A percentile compares a stretch with the other conserved stretches of the same genome.
phyloP scores from a whole-genome alignment of 2,888 invertebrate species.

The Daptonema setosum region DNA sequence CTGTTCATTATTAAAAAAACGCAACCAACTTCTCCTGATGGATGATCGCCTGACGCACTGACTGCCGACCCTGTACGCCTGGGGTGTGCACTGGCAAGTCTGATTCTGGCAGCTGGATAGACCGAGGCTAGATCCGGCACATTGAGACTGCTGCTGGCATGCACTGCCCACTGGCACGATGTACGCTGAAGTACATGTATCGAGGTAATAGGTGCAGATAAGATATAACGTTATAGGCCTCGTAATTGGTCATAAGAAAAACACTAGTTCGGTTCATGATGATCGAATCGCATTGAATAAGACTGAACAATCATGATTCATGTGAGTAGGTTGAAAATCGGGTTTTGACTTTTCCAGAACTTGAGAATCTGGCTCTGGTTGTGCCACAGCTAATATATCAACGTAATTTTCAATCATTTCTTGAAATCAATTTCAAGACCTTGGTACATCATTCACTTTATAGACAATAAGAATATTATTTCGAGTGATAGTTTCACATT shows the following conservation, averaged over 20 bases:
- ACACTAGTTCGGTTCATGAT: too few relatives aligned
- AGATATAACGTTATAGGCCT: too few relatives aligned
- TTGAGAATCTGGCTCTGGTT: neutral
- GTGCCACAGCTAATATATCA: too few relatives aligned
- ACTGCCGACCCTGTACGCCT: conserved; percentile 16
- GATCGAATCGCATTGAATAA: neutral
- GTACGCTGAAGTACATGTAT: neutral
- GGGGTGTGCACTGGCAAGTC: conserved; percentile 17
- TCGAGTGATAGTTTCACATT: too few relatives aligned
- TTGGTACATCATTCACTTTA: too few relatives aligned
- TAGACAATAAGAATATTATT: too few relatives aligned
- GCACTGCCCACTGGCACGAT: conserved; percentile 11
- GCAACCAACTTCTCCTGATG: too few relatives aligned
- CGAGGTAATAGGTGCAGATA: too few relatives aligned
- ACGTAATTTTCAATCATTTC: too few relatives aligned
- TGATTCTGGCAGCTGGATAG: conserved; percentile 15
- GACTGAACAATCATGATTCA: neutral
- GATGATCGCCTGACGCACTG: conserved; percentile 14
- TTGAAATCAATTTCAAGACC: too few relatives aligned
- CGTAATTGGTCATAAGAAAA: too few relatives aligned
- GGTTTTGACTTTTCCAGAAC: neutral
- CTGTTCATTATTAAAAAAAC: too few relatives aligned
- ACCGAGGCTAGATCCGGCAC: conserved; percentile 15
- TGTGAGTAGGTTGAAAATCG: neutral
- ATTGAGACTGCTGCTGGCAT: conserved; percentile 14